Evolutionary conservation across 2,888 invertebrate species (phyloP).

Genomic region (Lathronympha strigana): DNA sequence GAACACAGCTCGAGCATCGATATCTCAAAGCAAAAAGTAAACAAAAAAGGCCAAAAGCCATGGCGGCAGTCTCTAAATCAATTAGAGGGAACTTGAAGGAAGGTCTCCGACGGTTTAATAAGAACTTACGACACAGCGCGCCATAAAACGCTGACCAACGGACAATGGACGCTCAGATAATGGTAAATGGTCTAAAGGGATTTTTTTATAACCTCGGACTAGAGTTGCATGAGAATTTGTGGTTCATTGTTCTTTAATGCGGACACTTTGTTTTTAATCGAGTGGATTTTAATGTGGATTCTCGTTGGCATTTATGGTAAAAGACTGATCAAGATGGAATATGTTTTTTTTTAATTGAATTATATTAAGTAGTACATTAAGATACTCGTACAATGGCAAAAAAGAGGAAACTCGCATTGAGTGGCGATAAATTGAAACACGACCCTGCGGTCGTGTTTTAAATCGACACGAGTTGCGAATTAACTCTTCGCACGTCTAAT

Average conservation of each 20-base stretch:
- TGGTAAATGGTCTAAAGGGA: constrained; percentile 79
- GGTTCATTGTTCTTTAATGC: constrained; percentile 59
- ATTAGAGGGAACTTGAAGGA: constrained; percentile 75
- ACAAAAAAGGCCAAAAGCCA: constrained; percentile 63
- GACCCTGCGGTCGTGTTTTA: too few species aligned
- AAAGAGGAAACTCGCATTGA: too few species aligned
- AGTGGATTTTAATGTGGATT: constrained; percentile 20
- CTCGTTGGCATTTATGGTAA: not conserved
- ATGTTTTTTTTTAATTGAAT: too few species aligned
- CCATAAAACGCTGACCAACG: constrained; percentile 77
- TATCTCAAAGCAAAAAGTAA: constrained; percentile 47
- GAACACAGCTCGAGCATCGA: not conserved
- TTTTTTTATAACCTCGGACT: constrained; percentile 74
- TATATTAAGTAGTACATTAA: too few species aligned
- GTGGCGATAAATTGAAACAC: too few species aligned
- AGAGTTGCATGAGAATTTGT: constrained; percentile 69
- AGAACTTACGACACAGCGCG: constrained; percentile 73
- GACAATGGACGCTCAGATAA: constrained; percentile 76
- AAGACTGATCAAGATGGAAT: too few species aligned
- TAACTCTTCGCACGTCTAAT: too few species aligned
- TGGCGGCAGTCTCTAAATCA: constrained; percentile 74
- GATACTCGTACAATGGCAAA: too few species aligned
- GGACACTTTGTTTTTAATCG: constrained; percentile 47
- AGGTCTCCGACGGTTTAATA: constrained; percentile 76
- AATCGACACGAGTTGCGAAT: too few species aligned